phyloP scores from a whole-genome alignment of 2,888 invertebrate species.

The Globia sparganii region DNA sequence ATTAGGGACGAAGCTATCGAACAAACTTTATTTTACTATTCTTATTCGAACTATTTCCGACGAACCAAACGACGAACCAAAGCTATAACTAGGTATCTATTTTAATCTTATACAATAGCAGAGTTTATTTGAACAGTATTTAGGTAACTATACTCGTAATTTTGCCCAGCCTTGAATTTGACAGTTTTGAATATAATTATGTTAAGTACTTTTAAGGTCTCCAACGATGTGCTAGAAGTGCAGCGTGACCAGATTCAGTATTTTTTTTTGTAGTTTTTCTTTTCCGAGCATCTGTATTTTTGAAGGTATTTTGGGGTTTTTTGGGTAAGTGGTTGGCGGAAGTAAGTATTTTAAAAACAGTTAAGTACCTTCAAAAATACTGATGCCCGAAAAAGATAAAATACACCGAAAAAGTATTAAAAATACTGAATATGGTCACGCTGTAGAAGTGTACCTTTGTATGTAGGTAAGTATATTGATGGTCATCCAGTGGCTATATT shows the following conservation, averaged over 20 bases:
- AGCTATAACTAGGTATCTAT: conserved; percentile 6
- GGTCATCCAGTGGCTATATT: not conserved
- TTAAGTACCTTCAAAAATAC: no score
- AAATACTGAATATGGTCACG: no score
- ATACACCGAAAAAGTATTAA: no score
- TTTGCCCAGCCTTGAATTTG: conserved; percentile 8
- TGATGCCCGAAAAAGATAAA: no score
- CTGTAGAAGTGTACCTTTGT: not conserved
- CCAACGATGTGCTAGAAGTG: not conserved
- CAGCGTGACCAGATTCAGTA: no score
- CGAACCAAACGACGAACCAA: no score
- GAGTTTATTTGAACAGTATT: not conserved
- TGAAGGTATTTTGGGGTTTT: no score
- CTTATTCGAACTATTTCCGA: not conserved
- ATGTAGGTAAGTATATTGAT: not conserved
- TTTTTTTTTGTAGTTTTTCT: no score
- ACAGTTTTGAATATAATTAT: not conserved
- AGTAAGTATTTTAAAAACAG: no score
- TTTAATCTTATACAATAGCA: conserved; percentile 21
- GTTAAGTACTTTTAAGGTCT: not conserved
- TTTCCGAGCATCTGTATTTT: no score
- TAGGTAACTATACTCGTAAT: not conserved
- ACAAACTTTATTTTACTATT: not conserved
- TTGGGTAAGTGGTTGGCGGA: no score
- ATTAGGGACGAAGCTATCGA: conserved; percentile 6